Evolutionary conservation across 1,140 invertebrate genomes (phyloP), one percentile per base, ranked within the genome.

Genomic region (Teleogryllus occipitalis): DNA sequence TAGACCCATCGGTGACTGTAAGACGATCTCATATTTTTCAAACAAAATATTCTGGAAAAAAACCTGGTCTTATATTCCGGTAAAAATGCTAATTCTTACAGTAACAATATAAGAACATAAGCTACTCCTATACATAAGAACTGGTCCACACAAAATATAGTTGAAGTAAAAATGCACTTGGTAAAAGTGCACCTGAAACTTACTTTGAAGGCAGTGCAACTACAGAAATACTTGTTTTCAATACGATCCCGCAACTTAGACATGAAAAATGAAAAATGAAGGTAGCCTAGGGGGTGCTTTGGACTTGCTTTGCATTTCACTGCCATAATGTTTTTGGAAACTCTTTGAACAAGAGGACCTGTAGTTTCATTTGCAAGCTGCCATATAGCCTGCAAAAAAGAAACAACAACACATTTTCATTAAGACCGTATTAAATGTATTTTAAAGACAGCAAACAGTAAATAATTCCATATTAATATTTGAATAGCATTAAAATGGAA

Each of bases 311-410:
- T 91, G 84, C 93, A 94, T 84, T 92, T 93, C 0, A 95, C 92
- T 73, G 91, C 93, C 91, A 95, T 93, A 54, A 93, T 91, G 82
- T 90, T 90, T 85, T 93, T 93, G 3, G 93, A 93, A 39, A 95
- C 90, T 83, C 93, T 88, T 84, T 95, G 93, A 12, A 95, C 92
- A 15, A 94, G 84, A 4, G 92, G 91, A 27, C 91, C 91, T 27
- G 89, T 87, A 14, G 89, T 90, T 84, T 92, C 90, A 14, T 89
- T 89, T 3, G 89, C 89, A 78, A 93, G 82, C 27, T 89, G 83
- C 89, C 89, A 92, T 21, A 94, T 90, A 81, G 90, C 74, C 83
- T 84, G 75, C 8, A 78, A 78, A 80, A 8, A 7, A 78, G 27
- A 75, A 8, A 3, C 10, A 65, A 65, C 54, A 18, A 54, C 49